Evolutionary conservation across 2,888 invertebrate species (phyloP).

Genomic region (Drosophila atroscutellata): DNA sequence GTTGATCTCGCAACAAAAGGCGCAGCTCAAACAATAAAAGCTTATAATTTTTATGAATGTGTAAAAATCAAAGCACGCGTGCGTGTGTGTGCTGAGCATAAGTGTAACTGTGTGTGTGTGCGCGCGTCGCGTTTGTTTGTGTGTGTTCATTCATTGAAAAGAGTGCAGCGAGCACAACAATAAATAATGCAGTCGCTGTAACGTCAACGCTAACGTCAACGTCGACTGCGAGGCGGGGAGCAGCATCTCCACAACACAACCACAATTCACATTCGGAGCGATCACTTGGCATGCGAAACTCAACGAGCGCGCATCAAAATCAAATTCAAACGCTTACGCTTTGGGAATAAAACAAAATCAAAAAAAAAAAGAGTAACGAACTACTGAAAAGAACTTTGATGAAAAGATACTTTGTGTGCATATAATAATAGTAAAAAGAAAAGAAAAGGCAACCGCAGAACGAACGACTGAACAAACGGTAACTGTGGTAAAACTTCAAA

Average conservation of each 20-base stretch:
- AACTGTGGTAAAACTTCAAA: conserved; percentile 70
- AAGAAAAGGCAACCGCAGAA: conserved; percentile 42
- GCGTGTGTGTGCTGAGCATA: conserved; percentile 27
- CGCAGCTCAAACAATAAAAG: conserved; percentile 52
- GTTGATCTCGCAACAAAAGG: conserved; percentile 48
- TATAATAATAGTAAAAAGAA: conserved; percentile 40
- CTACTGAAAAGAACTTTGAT: conserved; percentile 45
- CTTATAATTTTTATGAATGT: conserved; percentile 70
- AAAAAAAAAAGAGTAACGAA: conserved; percentile 58
- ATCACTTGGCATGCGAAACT: conserved; percentile 80
- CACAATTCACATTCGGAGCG: conserved; percentile 51
- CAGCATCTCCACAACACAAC: conserved; percentile 37
- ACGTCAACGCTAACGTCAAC: conserved; percentile 54
- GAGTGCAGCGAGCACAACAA: conserved; percentile 44
- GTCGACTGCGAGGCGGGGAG: conserved; percentile 41
- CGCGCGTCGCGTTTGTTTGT: conserved; percentile 18
- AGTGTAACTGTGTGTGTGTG: conserved; percentile 26
- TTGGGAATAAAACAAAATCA: conserved; percentile 4
- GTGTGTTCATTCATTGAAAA: conserved; percentile 74
- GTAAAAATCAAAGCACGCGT: conserved; percentile 55
- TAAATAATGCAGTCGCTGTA: conserved; percentile 68
- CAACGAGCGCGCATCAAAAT: conserved; percentile 77
- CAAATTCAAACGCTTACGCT: conserved; percentile 67
- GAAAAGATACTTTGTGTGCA: conserved; percentile 70
- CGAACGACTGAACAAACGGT: conserved; percentile 50